phyloP scores from a whole-genome alignment of 1,140 invertebrate genomes.

The Sitobion miscanthi region DNA sequence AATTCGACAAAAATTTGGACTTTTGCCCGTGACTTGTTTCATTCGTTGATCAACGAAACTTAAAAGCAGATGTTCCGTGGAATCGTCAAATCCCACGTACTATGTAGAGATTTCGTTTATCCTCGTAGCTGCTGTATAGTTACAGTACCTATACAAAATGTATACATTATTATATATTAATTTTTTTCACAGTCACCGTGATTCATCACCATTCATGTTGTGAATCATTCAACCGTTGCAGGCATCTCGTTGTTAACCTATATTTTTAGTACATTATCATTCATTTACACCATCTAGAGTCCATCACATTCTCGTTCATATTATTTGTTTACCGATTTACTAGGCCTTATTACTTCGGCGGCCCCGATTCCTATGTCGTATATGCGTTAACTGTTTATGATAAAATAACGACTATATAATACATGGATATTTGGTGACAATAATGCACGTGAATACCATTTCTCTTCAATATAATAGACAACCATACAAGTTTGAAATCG shows the following conservation, averaged over 20 bases:
- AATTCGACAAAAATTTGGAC: background rate
- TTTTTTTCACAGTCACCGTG: slow-evolving; percentile 50
- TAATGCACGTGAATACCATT: slow-evolving; percentile 27
- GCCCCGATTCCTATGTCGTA: background rate
- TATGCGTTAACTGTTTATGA: slow-evolving; percentile 51
- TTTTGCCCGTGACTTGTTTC: background rate
- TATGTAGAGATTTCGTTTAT: slow-evolving; percentile 46
- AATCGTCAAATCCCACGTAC: slow-evolving; percentile 14
- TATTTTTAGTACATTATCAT: slow-evolving; percentile 51
- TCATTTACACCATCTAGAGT: slow-evolving; percentile 33
- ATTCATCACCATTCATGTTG: slow-evolving; percentile 48
- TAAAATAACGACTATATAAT: slow-evolving; percentile 33
- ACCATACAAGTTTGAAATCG: background rate
- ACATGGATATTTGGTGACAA: slow-evolving; percentile 22
- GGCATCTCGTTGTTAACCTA: slow-evolving; percentile 54
- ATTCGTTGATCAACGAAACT: background rate
- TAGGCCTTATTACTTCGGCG: slow-evolving; percentile 27
- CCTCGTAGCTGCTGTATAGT: background rate
- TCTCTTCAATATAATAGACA: slow-evolving; percentile 31
- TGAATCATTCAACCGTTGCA: slow-evolving; percentile 51
- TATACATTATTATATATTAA: slow-evolving; percentile 23
- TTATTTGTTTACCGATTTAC: slow-evolving; percentile 51
- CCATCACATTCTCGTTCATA: slow-evolving; percentile 51
- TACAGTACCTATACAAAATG: background rate
- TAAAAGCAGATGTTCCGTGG: slow-evolving; percentile 33